Evolutionary conservation across 30 jellyfish, hydroid and myxozoan species (phyloP), one percentile per base, ranked within the genome.

Genomic region (Morbakka virulenta): DNA sequence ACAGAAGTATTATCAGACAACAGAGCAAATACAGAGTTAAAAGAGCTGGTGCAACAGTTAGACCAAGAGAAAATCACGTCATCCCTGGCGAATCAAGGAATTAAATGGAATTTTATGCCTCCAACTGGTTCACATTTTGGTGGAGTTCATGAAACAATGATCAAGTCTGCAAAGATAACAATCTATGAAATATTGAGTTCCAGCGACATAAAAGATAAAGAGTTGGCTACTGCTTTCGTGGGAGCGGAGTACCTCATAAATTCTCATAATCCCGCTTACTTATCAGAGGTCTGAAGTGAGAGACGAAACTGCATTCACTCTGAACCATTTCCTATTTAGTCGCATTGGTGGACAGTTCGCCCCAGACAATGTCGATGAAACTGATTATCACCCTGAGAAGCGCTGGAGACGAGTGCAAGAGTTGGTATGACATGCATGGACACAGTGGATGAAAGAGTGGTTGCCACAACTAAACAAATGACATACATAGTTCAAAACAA

Each of bases 81-180:
- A 33, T 24, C 74, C 36, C 20, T n/a, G n/a, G n/a, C n/a, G n/a
- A n/a, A n/a, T n/a, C n/a, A n/a, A n/a, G n/a, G n/a, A n/a, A n/a
- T n/a, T n/a, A n/a, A n/a, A n/a, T n/a, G n/a, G n/a, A n/a, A n/a
- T n/a, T n/a, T n/a, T n/a, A n/a, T n/a, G n/a, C 79, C 91, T 3
- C 85, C 91, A 2, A 20, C 25, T 57, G 78, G 86, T 34, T 75
- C 91, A 32, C 87, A 76, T 23, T 76, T 80, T 67, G 79, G 86
- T 2, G 83, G 83, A 28, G 77, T 52, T 26, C 80, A 52, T 47
- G 86, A 81, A 47, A 69, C 28, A 1, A 52, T 81, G 85, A 35
- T 81, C 62, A 69, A 69, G 48, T 35, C 93, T 21, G 86, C 80
- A 30, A 80, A 81, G 71, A 33, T 72, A 21, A 73, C 86, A 14